Evolutionary conservation across 2,797 vertebrate genomes (phyloP).

Genomic region (Botia kubotai): DNA sequence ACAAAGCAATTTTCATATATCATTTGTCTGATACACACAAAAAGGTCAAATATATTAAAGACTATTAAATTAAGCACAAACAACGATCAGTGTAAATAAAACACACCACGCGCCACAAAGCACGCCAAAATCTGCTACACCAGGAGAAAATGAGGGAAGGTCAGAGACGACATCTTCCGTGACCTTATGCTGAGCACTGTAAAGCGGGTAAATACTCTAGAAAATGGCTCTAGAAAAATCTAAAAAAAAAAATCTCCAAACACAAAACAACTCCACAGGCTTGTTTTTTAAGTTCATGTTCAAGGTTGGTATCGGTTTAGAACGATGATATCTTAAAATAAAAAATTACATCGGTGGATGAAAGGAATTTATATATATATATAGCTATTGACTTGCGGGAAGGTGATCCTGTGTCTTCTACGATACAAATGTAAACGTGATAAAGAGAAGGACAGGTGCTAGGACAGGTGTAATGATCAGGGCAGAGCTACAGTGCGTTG

Average conservation of each 20-base stretch:
- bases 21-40: conserved; percentile 77
- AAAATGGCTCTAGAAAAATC: conserved; percentile 32
- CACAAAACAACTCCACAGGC: conserved; percentile 46
- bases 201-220: conserved; percentile 33
- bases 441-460: background rate
- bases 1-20: conserved; percentile 79
- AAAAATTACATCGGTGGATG: conserved; percentile 23
- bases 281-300: conserved; percentile 20
- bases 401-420: conserved; percentile 7
- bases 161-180: conserved; percentile 54
- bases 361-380: conserved; percentile 23
- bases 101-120: conserved; percentile 77
- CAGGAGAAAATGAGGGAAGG: conserved; percentile 63
- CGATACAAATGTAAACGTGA: conserved; percentile 37
- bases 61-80: conserved; percentile 85
- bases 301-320: background rate
- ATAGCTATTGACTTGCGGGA: too few relatives aligned
- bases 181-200: conserved; percentile 21
- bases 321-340: conserved; percentile 39
- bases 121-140: conserved; percentile 69
- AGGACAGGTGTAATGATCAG: conserved; percentile 16
- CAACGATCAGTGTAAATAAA: conserved; percentile 78
- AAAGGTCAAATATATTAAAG: conserved; percentile 86
- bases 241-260: background rate
- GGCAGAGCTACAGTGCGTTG: conserved; percentile 42